These are phyloP conservation scores for Drosophila virilis DNA, from an alignment of 1,140 invertebrate genomes.

Conservation along the genomic window DNA sequence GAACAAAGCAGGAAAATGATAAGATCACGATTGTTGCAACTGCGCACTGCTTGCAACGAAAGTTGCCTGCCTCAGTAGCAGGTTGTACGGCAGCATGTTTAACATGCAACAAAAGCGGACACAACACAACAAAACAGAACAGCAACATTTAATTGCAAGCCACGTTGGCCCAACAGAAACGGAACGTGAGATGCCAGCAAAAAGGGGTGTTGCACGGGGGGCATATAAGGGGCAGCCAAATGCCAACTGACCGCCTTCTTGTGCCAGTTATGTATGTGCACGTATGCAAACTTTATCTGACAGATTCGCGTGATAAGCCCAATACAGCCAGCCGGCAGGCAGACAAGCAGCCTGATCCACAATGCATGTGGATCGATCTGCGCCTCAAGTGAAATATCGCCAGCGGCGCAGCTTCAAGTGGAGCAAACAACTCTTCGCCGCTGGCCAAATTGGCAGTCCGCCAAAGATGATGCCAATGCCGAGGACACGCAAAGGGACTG, in stretches of 20 bases:
- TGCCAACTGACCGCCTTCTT: slow-evolving; percentile 51
- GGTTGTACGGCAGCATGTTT: slow-evolving; percentile 65
- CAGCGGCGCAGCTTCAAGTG: slow-evolving; percentile 40
- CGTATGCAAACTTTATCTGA: slow-evolving; percentile 77
- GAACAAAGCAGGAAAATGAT: slow-evolving; percentile 77
- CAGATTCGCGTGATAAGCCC: slow-evolving; percentile 76
- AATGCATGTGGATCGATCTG: slow-evolving; percentile 58
- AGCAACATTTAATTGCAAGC: slow-evolving; percentile 73
- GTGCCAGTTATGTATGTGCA: slow-evolving; percentile 60
- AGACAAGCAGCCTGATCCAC: slow-evolving; percentile 5
- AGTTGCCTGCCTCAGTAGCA: slow-evolving; percentile 56
- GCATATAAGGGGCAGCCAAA: background rate
- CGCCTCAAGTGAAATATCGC: slow-evolving; percentile 74
- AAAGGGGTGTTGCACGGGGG: background rate
- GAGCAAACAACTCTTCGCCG: slow-evolving; percentile 34
- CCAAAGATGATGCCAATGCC: slow-evolving; percentile 34
- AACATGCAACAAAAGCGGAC: slow-evolving; percentile 53
- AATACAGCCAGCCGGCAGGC: slow-evolving; percentile 1
- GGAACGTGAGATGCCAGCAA: slow-evolving; percentile 25
- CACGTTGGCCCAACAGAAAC: slow-evolving; percentile 66
- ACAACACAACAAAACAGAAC: slow-evolving; percentile 22
- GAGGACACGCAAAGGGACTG: slow-evolving; percentile 62
- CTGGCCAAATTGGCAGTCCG: slow-evolving; percentile 67
- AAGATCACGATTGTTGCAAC: slow-evolving; percentile 75
- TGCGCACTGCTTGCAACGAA: slow-evolving; percentile 47